phyloP scores from a whole-genome alignment of 2,113 vertebrate species.

The Phocoena phocoena region DNA sequence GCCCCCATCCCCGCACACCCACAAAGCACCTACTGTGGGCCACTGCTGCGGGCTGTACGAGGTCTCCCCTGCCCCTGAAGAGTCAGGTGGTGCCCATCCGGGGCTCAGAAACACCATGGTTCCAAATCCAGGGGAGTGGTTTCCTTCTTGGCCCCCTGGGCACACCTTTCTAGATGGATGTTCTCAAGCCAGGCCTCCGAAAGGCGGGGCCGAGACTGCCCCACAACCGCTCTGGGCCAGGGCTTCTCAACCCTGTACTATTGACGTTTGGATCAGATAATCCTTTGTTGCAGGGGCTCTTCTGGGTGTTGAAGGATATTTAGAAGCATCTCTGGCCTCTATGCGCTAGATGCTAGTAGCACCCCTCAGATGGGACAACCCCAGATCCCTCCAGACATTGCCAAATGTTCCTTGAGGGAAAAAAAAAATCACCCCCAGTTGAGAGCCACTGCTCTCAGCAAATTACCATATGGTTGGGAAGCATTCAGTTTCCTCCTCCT shows the following conservation, averaged over 20 bases:
- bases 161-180: neutral
- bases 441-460: neutral
- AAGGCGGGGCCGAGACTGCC: neutral
- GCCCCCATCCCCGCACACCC: neutral
- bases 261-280: neutral
- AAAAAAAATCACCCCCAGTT: neutral
- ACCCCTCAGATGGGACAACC: neutral
- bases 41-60: neutral
- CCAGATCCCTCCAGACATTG: neutral
- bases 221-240: neutral
- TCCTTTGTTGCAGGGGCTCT: neutral
- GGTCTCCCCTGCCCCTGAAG: neutral
- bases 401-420: neutral
- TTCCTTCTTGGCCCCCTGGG: neutral
- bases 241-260: neutral
- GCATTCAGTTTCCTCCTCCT: neutral
- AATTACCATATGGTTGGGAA: neutral
- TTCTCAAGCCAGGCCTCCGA: neutral
- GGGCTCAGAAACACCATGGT: neutral
- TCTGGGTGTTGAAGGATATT: neutral
- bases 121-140: neutral
- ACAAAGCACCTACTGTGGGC: rapidly evolving
- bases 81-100: neutral
- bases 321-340: neutral
- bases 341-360: neutral